Conservation (phyloP, 2,797 vertebrate species). For the Petrocephalus schoutedeni region DNA sequence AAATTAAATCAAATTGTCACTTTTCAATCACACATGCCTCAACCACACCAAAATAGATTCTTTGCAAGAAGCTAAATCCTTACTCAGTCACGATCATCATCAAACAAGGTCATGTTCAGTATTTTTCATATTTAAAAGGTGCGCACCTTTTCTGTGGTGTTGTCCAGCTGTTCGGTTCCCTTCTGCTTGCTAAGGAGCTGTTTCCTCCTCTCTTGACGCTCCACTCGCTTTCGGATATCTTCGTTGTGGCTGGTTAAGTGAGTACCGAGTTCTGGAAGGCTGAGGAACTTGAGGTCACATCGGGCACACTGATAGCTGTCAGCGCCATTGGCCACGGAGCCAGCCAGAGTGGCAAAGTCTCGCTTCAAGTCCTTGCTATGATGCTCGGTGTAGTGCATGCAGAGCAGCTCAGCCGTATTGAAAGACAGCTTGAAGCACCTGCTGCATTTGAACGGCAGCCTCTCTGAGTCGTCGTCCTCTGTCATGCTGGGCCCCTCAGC, state of each 20-base stretch:
- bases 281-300: constrained; percentile 67
- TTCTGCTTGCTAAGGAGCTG: constrained; percentile 62
- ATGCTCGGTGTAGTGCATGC: constrained; percentile 73
- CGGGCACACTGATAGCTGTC: constrained; percentile 71
- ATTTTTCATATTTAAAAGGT: neutral
- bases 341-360: constrained; percentile 71
- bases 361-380: constrained; percentile 66
- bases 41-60: neutral
- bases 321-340: constrained; percentile 43
- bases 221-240: constrained; percentile 55
- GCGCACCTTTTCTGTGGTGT: constrained; percentile 69
- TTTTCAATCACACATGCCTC: neutral
- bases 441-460: constrained; percentile 62
- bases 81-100: neutral
- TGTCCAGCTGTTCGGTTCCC: constrained; percentile 62
- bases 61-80: neutral
- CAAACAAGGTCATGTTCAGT: neutral
- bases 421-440: constrained; percentile 72
- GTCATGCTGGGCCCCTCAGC: constrained; percentile 43
- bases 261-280: constrained; percentile 61
- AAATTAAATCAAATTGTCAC: neutral
- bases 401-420: constrained; percentile 64
- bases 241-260: constrained; percentile 78
- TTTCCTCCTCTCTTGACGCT: constrained; percentile 56
- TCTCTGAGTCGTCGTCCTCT: constrained; percentile 49